A percentile compares a stretch with the other conserved stretches of the same genome.
phyloP scores from a whole-genome alignment of 2,113 vertebrate genomes.

The Rhinoderma darwinii region DNA sequence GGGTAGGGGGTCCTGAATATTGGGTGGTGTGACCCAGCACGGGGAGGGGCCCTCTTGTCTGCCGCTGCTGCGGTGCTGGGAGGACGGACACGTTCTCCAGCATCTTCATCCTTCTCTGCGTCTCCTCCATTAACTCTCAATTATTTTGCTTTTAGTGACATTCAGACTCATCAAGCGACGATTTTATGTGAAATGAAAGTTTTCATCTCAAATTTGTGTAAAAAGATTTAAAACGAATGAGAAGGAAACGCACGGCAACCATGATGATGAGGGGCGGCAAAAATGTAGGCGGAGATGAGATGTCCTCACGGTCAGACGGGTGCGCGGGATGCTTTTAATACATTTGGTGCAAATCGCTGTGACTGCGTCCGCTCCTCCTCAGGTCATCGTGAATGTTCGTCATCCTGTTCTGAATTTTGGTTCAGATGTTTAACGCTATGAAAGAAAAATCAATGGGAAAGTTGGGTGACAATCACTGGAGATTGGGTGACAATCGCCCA shows the following conservation, averaged over 20 bases:
- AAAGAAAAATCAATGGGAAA: neutral
- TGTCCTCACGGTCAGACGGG: too few species aligned
- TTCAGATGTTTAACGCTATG: neutral
- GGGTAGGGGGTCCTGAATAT: neutral
- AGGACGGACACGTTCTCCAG: neutral
- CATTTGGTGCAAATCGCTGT: too few species aligned
- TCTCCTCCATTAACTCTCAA: constrained; percentile 34
- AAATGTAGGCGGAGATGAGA: neutral
- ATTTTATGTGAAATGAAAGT: constrained; percentile 4
- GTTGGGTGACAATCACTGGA: neutral
- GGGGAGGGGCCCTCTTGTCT: too few species aligned
- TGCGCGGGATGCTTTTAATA: too few species aligned
- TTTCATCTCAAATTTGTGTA: constrained; percentile 18
- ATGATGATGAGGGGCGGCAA: neutral
- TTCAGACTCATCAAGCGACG: constrained; percentile 20
- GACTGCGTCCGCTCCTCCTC: too few species aligned
- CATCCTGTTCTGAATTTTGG: too few species aligned
- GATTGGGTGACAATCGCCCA: neutral
- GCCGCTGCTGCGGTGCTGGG: neutral
- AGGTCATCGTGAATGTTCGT: too few species aligned
- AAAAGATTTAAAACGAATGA: constrained; percentile 25
- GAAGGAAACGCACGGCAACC: neutral
- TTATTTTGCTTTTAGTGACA: constrained; percentile 47
- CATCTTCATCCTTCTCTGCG: neutral
- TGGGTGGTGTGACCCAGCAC: neutral